phyloP scores from a whole-genome alignment of 2,113 vertebrate genomes.

The Sinosuthora webbiana region DNA sequence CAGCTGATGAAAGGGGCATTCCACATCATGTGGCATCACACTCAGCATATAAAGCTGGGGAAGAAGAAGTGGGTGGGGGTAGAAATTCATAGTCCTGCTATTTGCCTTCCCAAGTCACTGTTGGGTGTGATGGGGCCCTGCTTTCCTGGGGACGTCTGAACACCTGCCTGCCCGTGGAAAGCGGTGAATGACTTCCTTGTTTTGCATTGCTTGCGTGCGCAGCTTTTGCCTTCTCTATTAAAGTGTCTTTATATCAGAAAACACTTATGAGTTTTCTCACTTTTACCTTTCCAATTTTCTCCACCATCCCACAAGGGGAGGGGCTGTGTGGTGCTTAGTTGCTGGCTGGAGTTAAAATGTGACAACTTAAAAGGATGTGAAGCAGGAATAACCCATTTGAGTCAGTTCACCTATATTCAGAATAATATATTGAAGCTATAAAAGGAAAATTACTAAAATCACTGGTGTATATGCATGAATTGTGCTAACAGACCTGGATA shows the following conservation, averaged over 20 bases:
- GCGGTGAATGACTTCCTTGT: neutral
- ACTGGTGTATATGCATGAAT: neutral
- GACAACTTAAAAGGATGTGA: neutral
- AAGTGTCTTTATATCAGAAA: neutral
- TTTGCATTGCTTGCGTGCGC: neutral
- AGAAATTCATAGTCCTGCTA: neutral
- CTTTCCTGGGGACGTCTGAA: neutral
- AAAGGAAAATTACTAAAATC: constrained; percentile 44
- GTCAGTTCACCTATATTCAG: constrained; percentile 21
- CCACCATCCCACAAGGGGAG: neutral
- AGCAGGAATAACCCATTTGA: constrained; percentile 17
- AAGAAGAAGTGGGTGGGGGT: accelerated
- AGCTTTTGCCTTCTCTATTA: neutral
- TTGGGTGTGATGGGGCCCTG: neutral
- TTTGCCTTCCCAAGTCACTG: neutral
- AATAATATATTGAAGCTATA: neutral
- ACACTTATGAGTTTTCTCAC: neutral
- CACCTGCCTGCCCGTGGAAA: neutral
- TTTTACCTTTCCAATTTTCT: neutral
- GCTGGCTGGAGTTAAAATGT: neutral
- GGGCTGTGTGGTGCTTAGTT: neutral
- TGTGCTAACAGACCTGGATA: neutral
- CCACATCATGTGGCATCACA: neutral
- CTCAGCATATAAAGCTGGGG: neutral
- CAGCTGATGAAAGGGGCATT: neutral